Evolutionary conservation across 2,888 invertebrate species (phyloP), one percentile per base, ranked within the genome.

Genomic region (Eilema griseolum): DNA sequence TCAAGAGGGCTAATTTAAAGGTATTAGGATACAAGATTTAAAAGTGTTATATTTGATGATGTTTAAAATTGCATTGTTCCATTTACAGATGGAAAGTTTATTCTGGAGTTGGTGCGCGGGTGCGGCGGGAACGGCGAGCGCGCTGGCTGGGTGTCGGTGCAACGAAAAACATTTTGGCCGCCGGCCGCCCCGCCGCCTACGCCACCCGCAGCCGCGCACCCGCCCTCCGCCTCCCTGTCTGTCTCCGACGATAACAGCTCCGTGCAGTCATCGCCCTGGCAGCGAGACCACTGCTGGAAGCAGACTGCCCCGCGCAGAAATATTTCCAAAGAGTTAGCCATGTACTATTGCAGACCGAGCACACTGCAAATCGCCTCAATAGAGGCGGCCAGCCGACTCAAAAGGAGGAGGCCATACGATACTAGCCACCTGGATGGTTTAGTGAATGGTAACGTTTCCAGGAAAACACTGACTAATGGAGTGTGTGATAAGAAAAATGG

Each of bases 181-280:
- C 97, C 97, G 72, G 97, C 97, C 83, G 97, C 97, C 83, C 97
- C 92, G 92, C 96, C 92, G 90, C 93, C 88, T 84, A 90, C 91
- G 80, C 90, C 93, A 80, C 90, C 92, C 76, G 88, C 91, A 79
- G 86, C 88, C 92, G 96, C 97, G 78, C 96, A 96, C 74, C 83
- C 86, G 78, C 97, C 97, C 90, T 97, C 97, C 85, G 97, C 97
- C 87, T 97, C 98, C 82, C 97, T 98, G 90, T 98, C 98, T 94
- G 98, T 97, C 93, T 98, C 98, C 86, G 98, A 98, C 95, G 98
- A 98, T 93, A 98, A 98, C 95, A 98, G 98, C 88, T 98, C 98
- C 80, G 96, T 98, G 89, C 98, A 98, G 92, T 98, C 98, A 82
- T 98, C 98, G 86, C 98, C 98, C 75, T 98, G 98, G 98, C 98